A percentile compares a stretch with the other conserved stretches of the same genome.
Evolutionary conservation across 2,797 vertebrate genomes (phyloP).

Genomic region (Ptychobarbus kaznakovi): DNA sequence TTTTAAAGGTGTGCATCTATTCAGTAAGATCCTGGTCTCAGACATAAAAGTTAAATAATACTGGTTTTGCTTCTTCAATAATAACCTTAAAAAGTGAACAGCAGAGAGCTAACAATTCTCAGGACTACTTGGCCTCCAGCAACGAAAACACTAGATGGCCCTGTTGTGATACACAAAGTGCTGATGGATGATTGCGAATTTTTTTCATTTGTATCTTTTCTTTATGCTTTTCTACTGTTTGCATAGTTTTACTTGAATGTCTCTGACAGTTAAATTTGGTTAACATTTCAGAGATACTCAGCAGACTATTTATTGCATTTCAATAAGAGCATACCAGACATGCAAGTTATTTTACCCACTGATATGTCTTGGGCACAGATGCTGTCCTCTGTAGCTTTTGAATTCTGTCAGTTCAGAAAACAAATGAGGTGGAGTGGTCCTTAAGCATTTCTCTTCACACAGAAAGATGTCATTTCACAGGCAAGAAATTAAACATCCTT

Average conservation of each 20-base stretch:
- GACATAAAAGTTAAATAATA: background rate
- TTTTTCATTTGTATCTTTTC: constrained; percentile 13
- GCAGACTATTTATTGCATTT: constrained; percentile 13
- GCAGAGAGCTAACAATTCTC: background rate
- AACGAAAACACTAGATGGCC: constrained; percentile 64
- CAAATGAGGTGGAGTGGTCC: constrained; percentile 11
- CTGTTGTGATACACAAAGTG: constrained; percentile 60
- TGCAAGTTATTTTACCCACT: constrained; percentile 5
- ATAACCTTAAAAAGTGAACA: background rate
- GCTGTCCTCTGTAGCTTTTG: background rate
- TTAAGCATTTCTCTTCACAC: constrained; percentile 12
- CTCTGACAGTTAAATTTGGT: constrained; percentile 36
- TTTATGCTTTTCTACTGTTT: constrained; percentile 20
- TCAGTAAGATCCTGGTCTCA: background rate
- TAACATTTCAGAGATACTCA: constrained; percentile 32
- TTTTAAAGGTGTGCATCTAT: background rate
- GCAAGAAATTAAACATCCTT: background rate
- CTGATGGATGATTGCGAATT: constrained; percentile 20
- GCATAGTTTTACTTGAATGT: constrained; percentile 41
- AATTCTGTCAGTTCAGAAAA: constrained; percentile 2
- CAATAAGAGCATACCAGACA: constrained; percentile 27
- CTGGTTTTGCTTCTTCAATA: background rate
- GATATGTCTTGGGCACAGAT: background rate
- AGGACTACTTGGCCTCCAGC: constrained; percentile 14
- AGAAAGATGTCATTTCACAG: constrained; percentile 8